These are phyloP conservation scores for Echiichthys vipera DNA, from an alignment of 2,797 vertebrate genomes.

Conservation along the genomic window DNA sequence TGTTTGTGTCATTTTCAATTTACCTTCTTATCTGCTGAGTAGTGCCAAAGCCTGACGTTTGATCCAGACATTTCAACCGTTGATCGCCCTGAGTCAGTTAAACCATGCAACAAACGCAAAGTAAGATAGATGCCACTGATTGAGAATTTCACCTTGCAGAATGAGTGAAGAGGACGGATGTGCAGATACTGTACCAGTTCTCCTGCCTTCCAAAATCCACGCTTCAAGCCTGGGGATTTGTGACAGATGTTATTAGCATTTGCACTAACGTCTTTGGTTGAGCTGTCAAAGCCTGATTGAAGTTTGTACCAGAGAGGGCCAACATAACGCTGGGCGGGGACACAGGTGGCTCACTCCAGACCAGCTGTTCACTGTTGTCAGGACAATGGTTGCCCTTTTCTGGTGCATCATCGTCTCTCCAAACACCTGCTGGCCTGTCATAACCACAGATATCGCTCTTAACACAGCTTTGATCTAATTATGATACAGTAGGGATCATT, in stretches of 20 bases:
- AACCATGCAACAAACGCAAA: slow-evolving; percentile 24
- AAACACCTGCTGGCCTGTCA: slow-evolving; percentile 81
- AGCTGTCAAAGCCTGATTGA: slow-evolving; percentile 72
- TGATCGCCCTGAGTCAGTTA: slow-evolving; percentile 11
- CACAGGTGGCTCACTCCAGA: slow-evolving; percentile 68
- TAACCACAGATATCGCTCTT: slow-evolving; percentile 40
- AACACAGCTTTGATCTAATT: slow-evolving; percentile 58
- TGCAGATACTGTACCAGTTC: slow-evolving; percentile 7
- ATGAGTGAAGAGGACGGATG: slow-evolving; percentile 27
- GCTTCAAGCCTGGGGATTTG: slow-evolving; percentile 60
- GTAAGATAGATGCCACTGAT: slow-evolving; percentile 24
- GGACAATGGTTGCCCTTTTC: slow-evolving; percentile 79
- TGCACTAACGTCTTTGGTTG: slow-evolving; percentile 46
- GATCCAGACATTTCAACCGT: neutral
- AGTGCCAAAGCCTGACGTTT: neutral
- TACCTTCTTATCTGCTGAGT: slow-evolving; percentile 32
- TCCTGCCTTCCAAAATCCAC: slow-evolving; percentile 32
- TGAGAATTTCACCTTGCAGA: slow-evolving; percentile 52
- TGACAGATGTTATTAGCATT: slow-evolving; percentile 70
- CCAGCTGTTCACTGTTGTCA: slow-evolving; percentile 80
- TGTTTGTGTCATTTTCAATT: slow-evolving; percentile 31
- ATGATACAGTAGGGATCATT: slow-evolving; percentile 44
- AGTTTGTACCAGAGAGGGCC: slow-evolving; percentile 65
- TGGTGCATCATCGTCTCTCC: slow-evolving; percentile 66
- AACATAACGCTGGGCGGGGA: slow-evolving; percentile 59